A percentile compares a stretch with the other conserved stretches of the same genome.
Conservation (phyloP, 2,113 vertebrate species). For the Ictidomys tridecemlineatus region DNA sequence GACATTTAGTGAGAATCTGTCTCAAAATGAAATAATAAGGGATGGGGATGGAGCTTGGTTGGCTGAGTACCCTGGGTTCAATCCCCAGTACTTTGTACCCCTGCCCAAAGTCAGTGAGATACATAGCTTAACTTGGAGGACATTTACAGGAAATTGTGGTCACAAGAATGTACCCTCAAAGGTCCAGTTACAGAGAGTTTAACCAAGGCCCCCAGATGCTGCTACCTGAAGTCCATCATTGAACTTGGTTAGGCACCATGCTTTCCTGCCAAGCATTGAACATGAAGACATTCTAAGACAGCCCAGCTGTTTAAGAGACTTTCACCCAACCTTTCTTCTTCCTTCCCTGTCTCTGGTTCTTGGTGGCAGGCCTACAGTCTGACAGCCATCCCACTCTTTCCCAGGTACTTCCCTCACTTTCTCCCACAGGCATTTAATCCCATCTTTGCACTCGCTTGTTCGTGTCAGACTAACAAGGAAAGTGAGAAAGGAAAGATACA, state of each 20-base stretch:
- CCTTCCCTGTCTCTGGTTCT: neutral
- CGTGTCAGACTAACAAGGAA: neutral
- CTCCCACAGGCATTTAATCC: neutral
- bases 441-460: neutral
- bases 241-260: fast-evolving
- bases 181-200: neutral
- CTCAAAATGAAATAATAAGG: too few relatives aligned
- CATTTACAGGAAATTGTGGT: neutral
- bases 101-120: neutral
- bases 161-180: neutral
- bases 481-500: neutral
- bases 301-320: neutral
- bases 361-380: neutral
- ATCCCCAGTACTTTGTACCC: too few relatives aligned
- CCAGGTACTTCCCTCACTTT: neutral
- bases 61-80: neutral
- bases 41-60: neutral
- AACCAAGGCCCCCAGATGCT: neutral
- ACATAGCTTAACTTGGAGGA: neutral
- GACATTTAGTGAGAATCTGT: too few relatives aligned
- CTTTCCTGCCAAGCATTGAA: neutral
- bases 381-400: neutral
- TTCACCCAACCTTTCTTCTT: neutral
- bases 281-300: too few relatives aligned
- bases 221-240: neutral